Percentiles rank a stretch among this genome's conserved stretches.
These are phyloP conservation scores for Rhagophthalmus giganteus DNA, from an alignment of 2,888 invertebrate genomes.

Conservation along the genomic window DNA sequence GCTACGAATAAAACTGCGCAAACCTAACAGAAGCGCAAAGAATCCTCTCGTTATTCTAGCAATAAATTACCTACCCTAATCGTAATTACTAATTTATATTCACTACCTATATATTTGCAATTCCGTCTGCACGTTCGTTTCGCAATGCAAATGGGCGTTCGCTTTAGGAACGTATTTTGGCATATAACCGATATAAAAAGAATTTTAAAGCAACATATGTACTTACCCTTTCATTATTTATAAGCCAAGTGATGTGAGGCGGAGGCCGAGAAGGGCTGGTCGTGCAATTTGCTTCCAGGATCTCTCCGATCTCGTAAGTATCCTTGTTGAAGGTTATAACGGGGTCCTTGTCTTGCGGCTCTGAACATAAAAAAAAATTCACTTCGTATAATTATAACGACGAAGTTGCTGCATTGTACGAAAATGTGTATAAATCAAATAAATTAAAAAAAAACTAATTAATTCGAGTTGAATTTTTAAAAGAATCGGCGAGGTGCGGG, in stretches of 20 bases:
- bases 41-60: no score
- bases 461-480: not conserved
- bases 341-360: constrained; percentile 70
- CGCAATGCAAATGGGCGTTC: not conserved
- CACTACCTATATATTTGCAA: not conserved
- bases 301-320: constrained; percentile 68
- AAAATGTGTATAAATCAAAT: not conserved
- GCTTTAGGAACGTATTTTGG: constrained; percentile 10
- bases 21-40: no score
- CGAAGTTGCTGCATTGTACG: not conserved
- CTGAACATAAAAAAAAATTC: constrained; percentile 45
- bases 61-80: no score
- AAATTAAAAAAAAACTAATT: not conserved
- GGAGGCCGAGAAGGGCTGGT: constrained; percentile 73
- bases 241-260: constrained; percentile 77
- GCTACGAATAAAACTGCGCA: no score
- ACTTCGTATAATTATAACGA: constrained; percentile 3
- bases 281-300: constrained; percentile 73
- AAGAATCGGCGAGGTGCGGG: not conserved
- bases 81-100: no score
- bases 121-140: not conserved
- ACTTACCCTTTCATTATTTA: constrained; percentile 71
- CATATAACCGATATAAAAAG: not conserved
- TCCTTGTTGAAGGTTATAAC: constrained; percentile 72
- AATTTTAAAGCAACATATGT: not conserved